Evolutionary conservation across 2,113 vertebrate species (phyloP), one percentile per base, ranked within the genome.

Genomic region (Tachuris rubrigastra): DNA sequence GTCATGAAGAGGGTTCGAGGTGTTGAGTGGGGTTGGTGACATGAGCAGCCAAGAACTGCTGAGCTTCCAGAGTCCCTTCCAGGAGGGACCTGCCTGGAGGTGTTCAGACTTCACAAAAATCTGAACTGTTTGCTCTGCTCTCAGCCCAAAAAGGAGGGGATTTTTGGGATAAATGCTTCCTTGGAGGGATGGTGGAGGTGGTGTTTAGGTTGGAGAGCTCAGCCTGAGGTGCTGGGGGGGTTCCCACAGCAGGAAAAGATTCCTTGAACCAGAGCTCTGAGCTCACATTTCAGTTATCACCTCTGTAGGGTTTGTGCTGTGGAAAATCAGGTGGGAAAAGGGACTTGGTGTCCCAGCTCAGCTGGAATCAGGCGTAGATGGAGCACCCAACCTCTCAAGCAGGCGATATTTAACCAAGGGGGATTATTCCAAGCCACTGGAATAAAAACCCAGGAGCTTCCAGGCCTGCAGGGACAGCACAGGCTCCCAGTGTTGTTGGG

Each of bases 221-320:
- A 20, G 28, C 47, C 47, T 27, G 41, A 2, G 7, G n/a, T 3
- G 1, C 13, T 9, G 58, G 78, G 49, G 49, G 5, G 6, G 12
- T 78, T 30, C 37, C 68, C 5, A 2, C 3, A 3, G 63, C 47
- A 25, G 69, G 21, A 24, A 3, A 44, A 3, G 24, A 10, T n/a
- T 19, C 31, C 2, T 8, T 0, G 47, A 12, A 16, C 12, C 41
- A 11, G 50, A 31, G 39, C 71, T 86, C 42, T 17, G 35, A 28
- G 25, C 1, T 33, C 1, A 24, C 2, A 3, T 1, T 5, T 4
- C 33, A 1, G 0, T 41, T 10, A 0, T 24, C 56, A 4, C 53
- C 47, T 71, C n/a, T 1, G 0, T 2, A 4, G 86, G 71, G 6
- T 65, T 78, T 37, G 66, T 30, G 7, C 42, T 14, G 52, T 2